Base-by-base conservation (phyloP, 92 coral and sea anemone species). In the Siderastrea siderea region DNA sequence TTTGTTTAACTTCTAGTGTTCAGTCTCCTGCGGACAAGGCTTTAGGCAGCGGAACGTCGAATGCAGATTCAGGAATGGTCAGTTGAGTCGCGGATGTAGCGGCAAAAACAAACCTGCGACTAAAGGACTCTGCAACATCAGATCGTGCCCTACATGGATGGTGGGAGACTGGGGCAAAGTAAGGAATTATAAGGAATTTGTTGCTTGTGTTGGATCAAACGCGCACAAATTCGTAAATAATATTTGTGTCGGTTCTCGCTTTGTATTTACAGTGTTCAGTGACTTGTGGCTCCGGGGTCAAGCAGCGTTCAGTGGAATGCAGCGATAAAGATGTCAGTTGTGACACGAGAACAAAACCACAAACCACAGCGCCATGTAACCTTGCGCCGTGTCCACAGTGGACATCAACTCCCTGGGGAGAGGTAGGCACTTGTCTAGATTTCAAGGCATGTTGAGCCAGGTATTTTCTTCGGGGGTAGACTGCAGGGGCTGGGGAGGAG, bases 121-220 rank as follows among this genome's bases (percentile, higher is more conserved):
- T 4, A 69, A 57, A 46, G 71, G 74, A 16, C 86, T 79, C 45
- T 95, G 98, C 77, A 88, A 87, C 83, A 51, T 77, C 49, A 88
- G 91, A 79, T 81, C 74, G 13, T 84, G 88, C 44, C 85, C 95
- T 5, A 81, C 82, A 54, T 97, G 99, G 99, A 81, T 88, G 15
- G 59, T 80, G 2, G 86, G 94, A 80, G 80, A 79, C n/a, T 97
- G 99, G 99, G 91, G 90, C 38, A 74, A 85, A 77, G 99, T 97
- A 77, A 75, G 88, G 66, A 11, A 3, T 26, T 26, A 26, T 26
- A 26, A 26, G 38, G 38, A 10, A 46, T 73, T 46, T 13, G 2
- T n/a, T 74, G 15, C 57, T 43, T 49, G n/a, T 3, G 46, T 76
- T 58, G 10, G 62, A 15, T 10, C 4, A 58, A 49, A 45, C 19